Evolutionary conservation across 2,888 invertebrate genomes (phyloP).

Genomic region (Oeneis ivallda): DNA sequence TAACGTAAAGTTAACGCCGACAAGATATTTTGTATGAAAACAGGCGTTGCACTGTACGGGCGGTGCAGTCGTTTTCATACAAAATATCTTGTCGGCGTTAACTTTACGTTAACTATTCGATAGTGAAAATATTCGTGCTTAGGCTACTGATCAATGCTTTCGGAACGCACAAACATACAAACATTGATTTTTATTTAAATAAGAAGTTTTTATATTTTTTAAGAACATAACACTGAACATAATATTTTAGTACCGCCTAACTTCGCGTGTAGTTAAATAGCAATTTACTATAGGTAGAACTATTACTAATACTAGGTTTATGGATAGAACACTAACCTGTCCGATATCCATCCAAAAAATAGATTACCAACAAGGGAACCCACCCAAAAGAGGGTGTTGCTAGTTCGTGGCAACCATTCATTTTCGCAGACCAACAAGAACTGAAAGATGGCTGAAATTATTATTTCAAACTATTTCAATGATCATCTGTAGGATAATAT

Average conservation of each 20-base stretch:
- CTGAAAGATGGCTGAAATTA: conserved; percentile 56
- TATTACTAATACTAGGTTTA: not conserved
- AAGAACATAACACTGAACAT: not conserved
- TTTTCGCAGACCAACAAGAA: conserved; percentile 84
- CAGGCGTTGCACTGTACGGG: too few species aligned
- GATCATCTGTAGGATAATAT: not conserved
- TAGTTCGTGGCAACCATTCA: conserved; percentile 83
- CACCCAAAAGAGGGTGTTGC: conserved; percentile 85
- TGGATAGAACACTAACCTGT: conserved; percentile 65
- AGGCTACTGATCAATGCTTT: too few species aligned
- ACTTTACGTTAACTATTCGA: too few species aligned
- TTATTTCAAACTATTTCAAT: conserved; percentile 5
- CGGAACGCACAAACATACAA: too few species aligned
- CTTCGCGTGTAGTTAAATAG: not conserved
- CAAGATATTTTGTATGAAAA: too few species aligned
- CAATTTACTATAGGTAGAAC: not conserved
- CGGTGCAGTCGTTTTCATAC: too few species aligned
- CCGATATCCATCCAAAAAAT: conserved; percentile 85
- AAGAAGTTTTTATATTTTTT: too few species aligned
- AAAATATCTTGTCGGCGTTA: too few species aligned
- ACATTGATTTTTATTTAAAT: too few species aligned
- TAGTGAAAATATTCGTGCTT: too few species aligned
- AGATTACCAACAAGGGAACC: conserved; percentile 86
- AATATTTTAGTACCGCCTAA: too few species aligned
- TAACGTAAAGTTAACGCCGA: too few species aligned